A percentile compares a stretch with the other conserved stretches of the same genome.
These are phyloP conservation scores for Triplophysa rosa DNA, from an alignment of 2,113 vertebrate genomes.

Conservation along the genomic window DNA sequence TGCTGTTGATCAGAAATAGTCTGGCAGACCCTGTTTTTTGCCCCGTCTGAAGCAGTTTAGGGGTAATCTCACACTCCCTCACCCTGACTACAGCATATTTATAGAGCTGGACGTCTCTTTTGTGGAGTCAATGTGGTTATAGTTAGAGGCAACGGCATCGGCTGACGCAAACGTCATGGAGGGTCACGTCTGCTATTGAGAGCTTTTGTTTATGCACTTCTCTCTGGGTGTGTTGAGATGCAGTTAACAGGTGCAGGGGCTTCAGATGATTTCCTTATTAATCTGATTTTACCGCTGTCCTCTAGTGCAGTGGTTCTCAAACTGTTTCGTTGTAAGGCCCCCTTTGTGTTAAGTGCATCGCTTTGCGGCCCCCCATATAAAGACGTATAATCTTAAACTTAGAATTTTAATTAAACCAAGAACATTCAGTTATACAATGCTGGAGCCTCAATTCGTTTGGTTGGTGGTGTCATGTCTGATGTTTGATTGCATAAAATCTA, in stretches of 20 bases:
- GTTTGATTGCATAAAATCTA: no score
- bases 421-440: no score
- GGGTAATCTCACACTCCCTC: slow-evolving; percentile 41
- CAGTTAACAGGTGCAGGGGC: not conserved
- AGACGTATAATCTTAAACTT: no score
- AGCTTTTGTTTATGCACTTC: slow-evolving; percentile 10
- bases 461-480: no score
- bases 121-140: slow-evolving; percentile 59
- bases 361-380: no score
- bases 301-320: no score
- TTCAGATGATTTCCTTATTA: no score
- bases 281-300: no score
- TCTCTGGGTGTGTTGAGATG: not conserved
- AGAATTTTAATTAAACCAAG: no score
- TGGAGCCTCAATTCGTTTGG: no score
- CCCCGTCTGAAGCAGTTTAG: slow-evolving; percentile 34
- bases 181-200: slow-evolving; percentile 38
- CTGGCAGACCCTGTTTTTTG: slow-evolving; percentile 56
- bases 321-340: no score
- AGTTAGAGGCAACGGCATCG: slow-evolving; percentile 51
- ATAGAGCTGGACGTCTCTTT: slow-evolving; percentile 53
- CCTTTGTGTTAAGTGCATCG: no score
- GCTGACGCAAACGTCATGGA: slow-evolving; percentile 46
- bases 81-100: slow-evolving; percentile 56
- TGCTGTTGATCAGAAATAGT: slow-evolving; percentile 54